Base-by-base conservation (phyloP, 2,888 invertebrate genomes). In the Macroteleia sp. region DNA sequence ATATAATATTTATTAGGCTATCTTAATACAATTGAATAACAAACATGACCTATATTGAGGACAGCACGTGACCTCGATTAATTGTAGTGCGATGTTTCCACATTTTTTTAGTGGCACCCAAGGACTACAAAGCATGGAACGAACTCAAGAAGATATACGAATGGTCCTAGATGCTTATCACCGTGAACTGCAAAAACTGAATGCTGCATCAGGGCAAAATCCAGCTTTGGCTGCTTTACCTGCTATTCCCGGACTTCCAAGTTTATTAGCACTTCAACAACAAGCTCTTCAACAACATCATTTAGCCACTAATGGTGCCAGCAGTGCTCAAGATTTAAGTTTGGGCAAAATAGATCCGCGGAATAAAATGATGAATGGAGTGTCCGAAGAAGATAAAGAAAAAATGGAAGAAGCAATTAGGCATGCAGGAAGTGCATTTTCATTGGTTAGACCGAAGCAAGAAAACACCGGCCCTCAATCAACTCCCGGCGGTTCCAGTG, bases 111-210 rank as follows among this genome's bases (percentile, higher is more conserved):
- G 96, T 88, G 94, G 95, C 83, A 94, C 94, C 61, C 91, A 89
- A 73, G 86, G 88, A 70, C 81, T 92, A 61, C 90, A 87, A 66
- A 89, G 90, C 30, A 90, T 90, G 87, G 93, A 91, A 84, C 92
- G 91, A 78, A 92, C 96, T n/a, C 95, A 95, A 82, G 97, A 98
- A 84, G 97, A 98, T 86, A 96, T 98, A 87, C 95, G 97, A 39
- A 93, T 97, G 93, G 97, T 97, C 9, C 92, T 98, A 42, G 97
- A 97, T 88, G 96, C 97, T 20, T 98, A 98, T 92, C 97, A 97
- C 90, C 95, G 98, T 80, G 98, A 99, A 92, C 93, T 99, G 79
- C 96, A 97, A 87, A 97, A 98, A 91, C 93, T 98, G 81, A 97
- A 96, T 88, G 94, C 94, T 8, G 93, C 93, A 2, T 85, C 89